These are phyloP conservation scores for Tanaodytes sp. DNA, from an alignment of 2,888 invertebrate genomes.

Conservation along the genomic window DNA sequence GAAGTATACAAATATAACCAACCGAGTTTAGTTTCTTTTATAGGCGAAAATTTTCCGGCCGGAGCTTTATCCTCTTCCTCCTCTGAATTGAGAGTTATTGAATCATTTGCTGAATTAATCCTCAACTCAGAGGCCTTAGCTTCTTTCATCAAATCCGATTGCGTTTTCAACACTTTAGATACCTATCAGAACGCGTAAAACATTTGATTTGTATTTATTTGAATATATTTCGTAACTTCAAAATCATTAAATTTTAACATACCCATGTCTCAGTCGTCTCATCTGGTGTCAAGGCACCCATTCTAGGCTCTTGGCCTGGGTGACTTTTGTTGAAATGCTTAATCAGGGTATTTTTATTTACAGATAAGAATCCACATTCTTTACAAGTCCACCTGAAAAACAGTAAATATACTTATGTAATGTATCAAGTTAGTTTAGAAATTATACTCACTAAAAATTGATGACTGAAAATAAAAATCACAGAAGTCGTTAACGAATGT, in stretches of 20 bases:
- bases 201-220: too few relatives aligned
- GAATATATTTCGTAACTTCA: too few relatives aligned
- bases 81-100: conserved; percentile 23
- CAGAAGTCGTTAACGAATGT: too few relatives aligned
- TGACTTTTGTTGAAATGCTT: conserved; percentile 76
- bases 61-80: too few relatives aligned
- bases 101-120: not conserved
- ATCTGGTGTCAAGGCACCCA: conserved; percentile 72
- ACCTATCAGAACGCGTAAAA: conserved; percentile 55
- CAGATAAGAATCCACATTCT: conserved; percentile 76
- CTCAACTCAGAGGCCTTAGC: not conserved
- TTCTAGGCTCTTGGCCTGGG: conserved; percentile 53
- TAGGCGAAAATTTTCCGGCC: too few relatives aligned
- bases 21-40: too few relatives aligned
- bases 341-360: conserved; percentile 75
- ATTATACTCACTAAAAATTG: too few relatives aligned
- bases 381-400: conserved; percentile 77
- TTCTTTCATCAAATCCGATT: conserved; percentile 62
- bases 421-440: too few relatives aligned
- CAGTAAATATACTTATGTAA: too few relatives aligned
- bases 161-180: conserved; percentile 59
- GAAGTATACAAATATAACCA: conserved; percentile 60
- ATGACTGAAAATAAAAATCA: too few relatives aligned
- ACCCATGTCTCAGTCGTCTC: conserved; percentile 76
- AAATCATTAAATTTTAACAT: conserved; percentile 46